Conservation (phyloP, 2,797 vertebrate genomes). For the Parotocinclus haroldoi region DNA sequence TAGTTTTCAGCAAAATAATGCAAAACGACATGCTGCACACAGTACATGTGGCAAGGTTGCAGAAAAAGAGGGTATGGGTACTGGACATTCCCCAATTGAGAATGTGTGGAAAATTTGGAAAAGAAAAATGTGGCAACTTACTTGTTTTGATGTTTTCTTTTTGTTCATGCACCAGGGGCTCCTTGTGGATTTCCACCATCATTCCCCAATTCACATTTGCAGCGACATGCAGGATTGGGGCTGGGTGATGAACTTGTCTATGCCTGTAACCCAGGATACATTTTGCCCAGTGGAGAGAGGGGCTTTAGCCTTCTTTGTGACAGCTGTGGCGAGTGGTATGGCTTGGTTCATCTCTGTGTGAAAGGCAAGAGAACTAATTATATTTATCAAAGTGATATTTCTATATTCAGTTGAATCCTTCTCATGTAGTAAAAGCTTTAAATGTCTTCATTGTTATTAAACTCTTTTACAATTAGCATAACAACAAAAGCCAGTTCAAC, state of each 20-base stretch:
- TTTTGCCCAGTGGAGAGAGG: slow-evolving; percentile 69
- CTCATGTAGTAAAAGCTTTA: no score
- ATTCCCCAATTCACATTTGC: slow-evolving; percentile 84
- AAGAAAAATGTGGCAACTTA: not conserved
- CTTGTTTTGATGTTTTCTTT: slow-evolving; percentile 11
- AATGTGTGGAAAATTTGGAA: no score
- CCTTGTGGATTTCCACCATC: slow-evolving; percentile 87
- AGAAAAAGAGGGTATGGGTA: no score
- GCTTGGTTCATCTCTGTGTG: slow-evolving; percentile 84
- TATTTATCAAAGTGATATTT: no score
- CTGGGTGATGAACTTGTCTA: slow-evolving; percentile 91
- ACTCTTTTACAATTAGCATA: no score
- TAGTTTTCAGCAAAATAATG: no score
- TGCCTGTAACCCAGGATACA: slow-evolving; percentile 76
- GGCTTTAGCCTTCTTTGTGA: slow-evolving; percentile 89
- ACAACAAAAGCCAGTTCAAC: no score
- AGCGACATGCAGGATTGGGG: slow-evolving; percentile 80
- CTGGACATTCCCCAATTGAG: no score
- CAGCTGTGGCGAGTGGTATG: slow-evolving; percentile 95
- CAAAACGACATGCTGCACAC: no score
- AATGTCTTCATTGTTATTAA: no score
- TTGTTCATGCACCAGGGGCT: slow-evolving; percentile 65
- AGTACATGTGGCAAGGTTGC: no score
- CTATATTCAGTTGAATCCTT: no score
- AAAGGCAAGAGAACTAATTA: slow-evolving; percentile 74